phyloP scores from a whole-genome alignment of 2,113 vertebrate genomes.

The Pseudopodoces humilis region DNA sequence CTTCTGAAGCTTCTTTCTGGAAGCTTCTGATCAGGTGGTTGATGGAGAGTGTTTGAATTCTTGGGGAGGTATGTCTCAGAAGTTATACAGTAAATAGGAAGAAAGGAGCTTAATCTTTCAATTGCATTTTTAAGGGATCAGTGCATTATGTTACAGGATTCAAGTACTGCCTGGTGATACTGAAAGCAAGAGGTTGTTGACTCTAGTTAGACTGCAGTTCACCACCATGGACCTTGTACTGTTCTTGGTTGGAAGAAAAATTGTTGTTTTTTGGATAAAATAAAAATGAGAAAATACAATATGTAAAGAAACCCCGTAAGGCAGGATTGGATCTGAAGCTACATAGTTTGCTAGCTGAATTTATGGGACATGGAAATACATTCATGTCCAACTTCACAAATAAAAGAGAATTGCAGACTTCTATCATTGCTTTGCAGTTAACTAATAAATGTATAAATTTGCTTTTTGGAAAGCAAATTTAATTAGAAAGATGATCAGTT shows the following conservation, averaged over 20 bases:
- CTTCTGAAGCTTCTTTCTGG: too few relatives aligned
- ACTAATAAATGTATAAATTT: background rate
- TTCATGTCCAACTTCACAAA: background rate
- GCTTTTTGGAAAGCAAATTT: background rate
- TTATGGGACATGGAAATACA: background rate
- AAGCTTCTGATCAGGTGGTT: background rate
- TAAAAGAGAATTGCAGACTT: background rate
- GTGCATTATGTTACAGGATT: background rate
- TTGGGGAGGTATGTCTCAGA: background rate
- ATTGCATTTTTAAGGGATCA: background rate
- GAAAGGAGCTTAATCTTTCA: background rate
- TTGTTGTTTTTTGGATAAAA: background rate
- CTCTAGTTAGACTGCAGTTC: background rate
- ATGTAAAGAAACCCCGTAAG: background rate
- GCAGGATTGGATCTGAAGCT: background rate
- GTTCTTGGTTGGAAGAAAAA: background rate
- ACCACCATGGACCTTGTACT: background rate
- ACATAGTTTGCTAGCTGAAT: background rate
- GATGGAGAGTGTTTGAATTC: background rate
- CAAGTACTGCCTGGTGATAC: background rate
- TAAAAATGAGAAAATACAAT: background rate
- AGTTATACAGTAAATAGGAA: background rate
- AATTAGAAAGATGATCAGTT: background rate
- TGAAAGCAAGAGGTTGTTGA: background rate
- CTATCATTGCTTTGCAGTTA: background rate